Base-by-base conservation (phyloP, 2,888 invertebrate genomes). In the Macrophya alboannulata region DNA sequence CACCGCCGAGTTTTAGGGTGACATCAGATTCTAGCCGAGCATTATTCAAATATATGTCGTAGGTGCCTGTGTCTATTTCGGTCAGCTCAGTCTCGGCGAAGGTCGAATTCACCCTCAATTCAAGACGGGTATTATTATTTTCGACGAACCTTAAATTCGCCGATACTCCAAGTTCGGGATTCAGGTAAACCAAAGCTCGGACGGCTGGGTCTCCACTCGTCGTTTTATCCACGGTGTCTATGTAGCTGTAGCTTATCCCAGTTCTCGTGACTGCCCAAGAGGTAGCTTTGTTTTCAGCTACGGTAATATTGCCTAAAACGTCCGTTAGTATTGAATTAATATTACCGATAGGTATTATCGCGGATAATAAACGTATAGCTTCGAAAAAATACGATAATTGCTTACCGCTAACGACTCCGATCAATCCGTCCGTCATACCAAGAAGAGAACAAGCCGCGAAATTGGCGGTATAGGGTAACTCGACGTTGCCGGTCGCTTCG, bases 1-100 rank as follows among this genome's bases (percentile, higher is more conserved):
- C 96, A 17, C 96, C 97, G 0, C 97, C 97, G 5, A 95, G 91
- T 89, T 94, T 93, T 1, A 96, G 93, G 0, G 86, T 87, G 86
- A 92, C 94, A 84, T 91, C 90, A 21, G 90, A 88, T 21, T 94
- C 76, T 8, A 94, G 90, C 45, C 88, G 87, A 43, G 90, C 88
- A 0, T 92, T 92, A 84, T 94, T 91, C 0, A 95, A 88, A 9
- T 90, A 71, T 1, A 95, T 89, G 71, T 95, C 91, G 87, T 94
- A 95, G 0, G 85, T 90, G 4, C 94, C 94, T 9, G 88, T 87
- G 0, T 87, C 88, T 86, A 94, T 93, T 9, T 87, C 85, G 1
- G 59, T 91, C 68, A 94, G 71, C 0, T 59, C 0, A 1, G 87
- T 86, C 17, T 62, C 65, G 3, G 68, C 68, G 9, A 86, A 77